These are phyloP conservation scores for Drosophila yooni DNA, from an alignment of 2,888 invertebrate species.

Conservation along the genomic window DNA sequence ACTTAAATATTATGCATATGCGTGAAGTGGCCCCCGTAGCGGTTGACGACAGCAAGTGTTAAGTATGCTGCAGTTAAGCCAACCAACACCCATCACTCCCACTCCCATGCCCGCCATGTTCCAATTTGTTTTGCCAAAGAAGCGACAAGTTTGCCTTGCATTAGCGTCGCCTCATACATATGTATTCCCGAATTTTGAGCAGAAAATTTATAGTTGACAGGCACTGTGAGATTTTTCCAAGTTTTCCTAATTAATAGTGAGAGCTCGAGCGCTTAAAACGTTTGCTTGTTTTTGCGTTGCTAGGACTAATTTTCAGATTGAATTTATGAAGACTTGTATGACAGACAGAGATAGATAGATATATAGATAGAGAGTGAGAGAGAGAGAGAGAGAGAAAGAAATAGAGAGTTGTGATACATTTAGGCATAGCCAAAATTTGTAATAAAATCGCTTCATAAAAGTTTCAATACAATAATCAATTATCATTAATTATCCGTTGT, in stretches of 20 bases:
- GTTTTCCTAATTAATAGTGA: constrained; percentile 40
- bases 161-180: constrained; percentile 22
- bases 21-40: constrained; percentile 58
- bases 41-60: constrained; percentile 57
- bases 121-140: constrained; percentile 46
- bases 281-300: constrained; percentile 17
- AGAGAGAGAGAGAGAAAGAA: background rate
- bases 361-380: background rate
- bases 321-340: background rate
- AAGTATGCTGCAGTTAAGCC: constrained; percentile 53
- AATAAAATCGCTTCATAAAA: background rate
- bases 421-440: background rate
- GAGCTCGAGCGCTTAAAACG: constrained; percentile 11
- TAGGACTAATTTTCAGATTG: constrained; percentile 14
- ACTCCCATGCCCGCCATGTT: constrained; percentile 18
- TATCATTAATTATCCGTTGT: background rate
- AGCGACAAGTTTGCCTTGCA: constrained; percentile 39
- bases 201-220: constrained; percentile 25
- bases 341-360: too few species aligned
- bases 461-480: constrained; percentile 1
- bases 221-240: constrained; percentile 15
- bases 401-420: background rate
- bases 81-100: background rate
- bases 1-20: constrained; percentile 80
- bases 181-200: constrained; percentile 14